phyloP scores from a whole-genome alignment of 2,797 vertebrate genomes.

The Myotis daubentonii region DNA sequence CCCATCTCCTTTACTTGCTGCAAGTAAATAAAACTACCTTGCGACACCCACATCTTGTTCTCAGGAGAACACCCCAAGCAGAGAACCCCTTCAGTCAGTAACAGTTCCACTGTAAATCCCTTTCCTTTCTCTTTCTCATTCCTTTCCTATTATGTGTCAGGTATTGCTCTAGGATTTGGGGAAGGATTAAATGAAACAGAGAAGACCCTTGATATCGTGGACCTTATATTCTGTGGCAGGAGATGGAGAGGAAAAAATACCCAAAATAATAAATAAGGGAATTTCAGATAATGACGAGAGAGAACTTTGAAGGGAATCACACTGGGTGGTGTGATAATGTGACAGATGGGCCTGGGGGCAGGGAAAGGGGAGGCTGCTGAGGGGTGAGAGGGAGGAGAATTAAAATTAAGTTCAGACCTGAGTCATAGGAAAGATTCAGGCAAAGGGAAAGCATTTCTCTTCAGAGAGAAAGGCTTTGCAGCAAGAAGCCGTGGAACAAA shows the following conservation, averaged over 20 bases:
- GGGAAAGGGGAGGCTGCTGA: neutral
- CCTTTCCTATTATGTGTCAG: neutral
- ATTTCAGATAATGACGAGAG: neutral
- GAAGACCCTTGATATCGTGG: neutral
- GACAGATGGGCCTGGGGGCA: neutral
- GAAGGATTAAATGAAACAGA: neutral
- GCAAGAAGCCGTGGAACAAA: neutral
- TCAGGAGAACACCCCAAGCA: neutral
- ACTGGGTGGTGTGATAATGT: neutral
- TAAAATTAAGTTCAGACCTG: neutral
- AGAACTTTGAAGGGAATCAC: neutral
- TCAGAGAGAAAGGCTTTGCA: neutral
- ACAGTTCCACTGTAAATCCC: neutral
- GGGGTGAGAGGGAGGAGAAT: neutral
- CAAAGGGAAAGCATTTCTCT: neutral
- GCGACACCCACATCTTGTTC: neutral
- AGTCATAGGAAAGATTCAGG: neutral
- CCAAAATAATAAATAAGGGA: neutral
- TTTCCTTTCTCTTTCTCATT: neutral
- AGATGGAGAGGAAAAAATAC: neutral
- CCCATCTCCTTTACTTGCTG: neutral
- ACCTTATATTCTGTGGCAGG: neutral
- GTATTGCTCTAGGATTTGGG: neutral
- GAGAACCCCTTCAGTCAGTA: neutral
- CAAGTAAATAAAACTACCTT: neutral